A percentile compares a stretch with the other conserved stretches of the same genome.
Conservation (phyloP, 2,113 vertebrate genomes). For the Strix aluco region DNA sequence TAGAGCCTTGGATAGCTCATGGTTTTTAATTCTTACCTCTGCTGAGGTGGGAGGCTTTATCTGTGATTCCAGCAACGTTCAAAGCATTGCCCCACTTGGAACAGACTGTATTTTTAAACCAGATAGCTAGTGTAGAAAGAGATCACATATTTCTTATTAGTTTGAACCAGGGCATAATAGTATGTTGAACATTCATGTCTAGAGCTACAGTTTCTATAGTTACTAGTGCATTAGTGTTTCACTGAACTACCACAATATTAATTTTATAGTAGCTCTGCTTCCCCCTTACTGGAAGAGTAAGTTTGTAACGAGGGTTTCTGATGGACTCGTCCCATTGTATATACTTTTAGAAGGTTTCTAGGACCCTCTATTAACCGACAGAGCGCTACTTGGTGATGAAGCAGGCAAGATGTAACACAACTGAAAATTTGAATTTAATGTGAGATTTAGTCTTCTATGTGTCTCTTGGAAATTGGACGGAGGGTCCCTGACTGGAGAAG, state of each 20-base stretch:
- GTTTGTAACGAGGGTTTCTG: not conserved
- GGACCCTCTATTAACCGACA: not conserved
- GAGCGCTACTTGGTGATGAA: not conserved
- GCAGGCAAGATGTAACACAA: not conserved
- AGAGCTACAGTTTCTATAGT: slow-evolving; percentile 51
- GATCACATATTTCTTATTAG: not conserved
- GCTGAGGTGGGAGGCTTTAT: not conserved
- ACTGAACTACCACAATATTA: not conserved
- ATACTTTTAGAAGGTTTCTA: not conserved
- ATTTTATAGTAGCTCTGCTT: not conserved
- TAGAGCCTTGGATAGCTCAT: not conserved
- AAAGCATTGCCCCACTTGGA: not conserved
- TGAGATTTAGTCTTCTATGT: not conserved
- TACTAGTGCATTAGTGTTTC: not conserved
- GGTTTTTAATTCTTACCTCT: not conserved
- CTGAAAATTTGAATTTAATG: not conserved
- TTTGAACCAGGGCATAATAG: not conserved
- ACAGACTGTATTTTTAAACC: not conserved
- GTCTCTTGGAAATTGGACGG: not conserved
- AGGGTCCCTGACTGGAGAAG: not conserved
- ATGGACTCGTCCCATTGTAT: not conserved
- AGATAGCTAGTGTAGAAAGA: not conserved
- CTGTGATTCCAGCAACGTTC: not conserved
- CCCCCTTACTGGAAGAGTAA: not conserved
- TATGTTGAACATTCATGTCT: not conserved